Percentiles rank a stretch among this genome's conserved stretches.
These are phyloP conservation scores for Trypoxylus dichotomus DNA, from an alignment of 1,140 invertebrate genomes.

Conservation along the genomic window DNA sequence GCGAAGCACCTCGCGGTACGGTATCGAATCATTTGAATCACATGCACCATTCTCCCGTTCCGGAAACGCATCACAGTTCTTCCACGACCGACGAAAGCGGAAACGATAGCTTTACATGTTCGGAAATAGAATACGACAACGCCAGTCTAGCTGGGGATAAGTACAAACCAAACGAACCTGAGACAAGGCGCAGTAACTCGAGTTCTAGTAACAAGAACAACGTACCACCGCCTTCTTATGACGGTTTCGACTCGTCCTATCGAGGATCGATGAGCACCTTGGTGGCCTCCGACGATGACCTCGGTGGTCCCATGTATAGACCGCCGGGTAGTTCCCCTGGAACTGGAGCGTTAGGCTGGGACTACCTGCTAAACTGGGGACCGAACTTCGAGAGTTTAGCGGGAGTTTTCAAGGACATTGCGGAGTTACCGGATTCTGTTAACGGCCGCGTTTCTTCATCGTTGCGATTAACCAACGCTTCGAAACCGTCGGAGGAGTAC, in stretches of 20 bases:
- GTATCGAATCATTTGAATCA: slow-evolving; percentile 62
- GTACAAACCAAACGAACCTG: slow-evolving; percentile 71
- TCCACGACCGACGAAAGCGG: slow-evolving; percentile 93
- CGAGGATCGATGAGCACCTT: slow-evolving; percentile 89
- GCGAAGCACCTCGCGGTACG: slow-evolving; percentile 71
- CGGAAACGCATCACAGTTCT: slow-evolving; percentile 72
- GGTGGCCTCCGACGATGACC: slow-evolving; percentile 89
- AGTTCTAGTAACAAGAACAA: slow-evolving; percentile 58
- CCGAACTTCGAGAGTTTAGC: slow-evolving; percentile 94
- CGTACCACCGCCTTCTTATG: slow-evolving; percentile 77
- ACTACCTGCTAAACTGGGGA: slow-evolving; percentile 93
- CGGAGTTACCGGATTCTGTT: slow-evolving; percentile 83
- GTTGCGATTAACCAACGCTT: slow-evolving; percentile 67
- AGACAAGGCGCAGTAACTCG: slow-evolving; percentile 63
- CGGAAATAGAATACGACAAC: slow-evolving; percentile 96
- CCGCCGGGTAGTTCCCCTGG: slow-evolving; percentile 76
- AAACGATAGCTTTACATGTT: slow-evolving; percentile 97
- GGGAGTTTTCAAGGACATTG: slow-evolving; percentile 95
- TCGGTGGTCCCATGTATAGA: slow-evolving; percentile 73
- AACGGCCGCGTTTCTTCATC: slow-evolving; percentile 65
- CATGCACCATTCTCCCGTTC: slow-evolving; percentile 69
- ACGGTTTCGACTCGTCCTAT: slow-evolving; percentile 92
- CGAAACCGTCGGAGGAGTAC: slow-evolving; percentile 80
- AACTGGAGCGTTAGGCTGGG: slow-evolving; percentile 79
- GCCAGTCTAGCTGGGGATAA: slow-evolving; percentile 81